Evolutionary conservation across 2,797 vertebrate species (phyloP).

Genomic region (Manis pentadactyla): DNA sequence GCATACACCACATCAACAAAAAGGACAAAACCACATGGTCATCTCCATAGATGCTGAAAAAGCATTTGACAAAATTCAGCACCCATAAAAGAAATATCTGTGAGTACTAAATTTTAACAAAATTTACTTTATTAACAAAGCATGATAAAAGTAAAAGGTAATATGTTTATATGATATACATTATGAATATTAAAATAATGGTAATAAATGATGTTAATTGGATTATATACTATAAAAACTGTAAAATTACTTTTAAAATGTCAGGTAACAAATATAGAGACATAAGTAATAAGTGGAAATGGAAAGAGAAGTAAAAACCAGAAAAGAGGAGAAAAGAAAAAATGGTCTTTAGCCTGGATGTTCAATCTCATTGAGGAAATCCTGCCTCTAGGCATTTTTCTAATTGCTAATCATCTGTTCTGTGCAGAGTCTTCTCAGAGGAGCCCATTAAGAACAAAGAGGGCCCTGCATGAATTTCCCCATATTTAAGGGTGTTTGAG

Average conservation of each 20-base stretch:
- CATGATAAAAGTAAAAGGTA: background rate
- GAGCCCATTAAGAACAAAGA: background rate
- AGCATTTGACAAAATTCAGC: too few relatives aligned
- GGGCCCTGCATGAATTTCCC: background rate
- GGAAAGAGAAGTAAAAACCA: background rate
- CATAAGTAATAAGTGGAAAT: background rate
- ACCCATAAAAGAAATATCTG: background rate
- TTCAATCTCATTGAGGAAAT: background rate
- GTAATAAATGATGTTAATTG: background rate
- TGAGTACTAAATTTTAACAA: background rate
- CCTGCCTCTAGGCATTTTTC: background rate
- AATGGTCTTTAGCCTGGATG: background rate
- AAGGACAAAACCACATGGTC: too few relatives aligned
- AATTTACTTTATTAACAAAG: background rate
- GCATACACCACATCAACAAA: too few relatives aligned
- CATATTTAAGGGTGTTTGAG: background rate
- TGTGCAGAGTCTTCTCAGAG: background rate
- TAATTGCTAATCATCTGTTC: background rate
- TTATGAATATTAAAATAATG: background rate
- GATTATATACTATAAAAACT: background rate
- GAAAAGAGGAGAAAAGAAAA: background rate
- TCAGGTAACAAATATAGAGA: background rate
- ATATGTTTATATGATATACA: background rate
- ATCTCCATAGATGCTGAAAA: too few relatives aligned
- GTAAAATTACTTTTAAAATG: background rate